Percentiles rank a stretch among this genome's conserved stretches.
These are phyloP conservation scores for Calycopis cecrops DNA, from an alignment of 1,140 invertebrate species.

Conservation along the genomic window DNA sequence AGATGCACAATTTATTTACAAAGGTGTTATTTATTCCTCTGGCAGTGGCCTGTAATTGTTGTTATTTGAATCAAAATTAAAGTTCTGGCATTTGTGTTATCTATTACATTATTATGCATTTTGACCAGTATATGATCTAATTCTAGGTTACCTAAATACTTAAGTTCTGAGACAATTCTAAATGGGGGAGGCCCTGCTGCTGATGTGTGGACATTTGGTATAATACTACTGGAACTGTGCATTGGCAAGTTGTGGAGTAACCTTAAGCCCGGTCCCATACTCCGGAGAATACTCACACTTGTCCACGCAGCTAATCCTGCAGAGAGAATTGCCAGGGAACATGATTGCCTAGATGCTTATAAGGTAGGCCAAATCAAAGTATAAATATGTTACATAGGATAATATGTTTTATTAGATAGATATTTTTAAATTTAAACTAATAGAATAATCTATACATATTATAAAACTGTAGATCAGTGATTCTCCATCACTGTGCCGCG, in stretches of 20 bases:
- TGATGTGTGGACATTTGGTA: constrained; percentile 94
- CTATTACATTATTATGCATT: too few relatives aligned
- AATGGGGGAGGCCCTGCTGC: constrained; percentile 81
- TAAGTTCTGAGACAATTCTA: constrained; percentile 90
- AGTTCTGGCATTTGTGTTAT: too few relatives aligned
- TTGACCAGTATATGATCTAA: constrained; percentile 2
- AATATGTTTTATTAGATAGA: too few relatives aligned
- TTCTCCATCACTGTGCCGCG: too few relatives aligned
- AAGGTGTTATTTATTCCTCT: too few relatives aligned
- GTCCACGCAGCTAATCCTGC: constrained; percentile 80
- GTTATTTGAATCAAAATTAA: too few relatives aligned
- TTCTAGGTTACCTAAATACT: constrained; percentile 80
- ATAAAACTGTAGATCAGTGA: too few relatives aligned
- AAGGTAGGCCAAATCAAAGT: constrained; percentile 65
- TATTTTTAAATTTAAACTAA: too few relatives aligned
- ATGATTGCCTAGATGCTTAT: constrained; percentile 80
- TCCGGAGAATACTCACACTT: constrained; percentile 85
- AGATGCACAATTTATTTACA: too few relatives aligned
- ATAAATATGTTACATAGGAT: too few relatives aligned
- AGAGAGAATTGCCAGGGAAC: constrained; percentile 85
- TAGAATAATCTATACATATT: too few relatives aligned
- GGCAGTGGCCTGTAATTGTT: too few relatives aligned
- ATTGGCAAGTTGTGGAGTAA: constrained; percentile 82
- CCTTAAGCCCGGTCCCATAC: constrained; percentile 82
- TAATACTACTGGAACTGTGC: constrained; percentile 88